Percentiles rank a stretch among this genome's conserved stretches.
phyloP scores from a whole-genome alignment of 2,113 vertebrate species.

The Nibea coibor region DNA sequence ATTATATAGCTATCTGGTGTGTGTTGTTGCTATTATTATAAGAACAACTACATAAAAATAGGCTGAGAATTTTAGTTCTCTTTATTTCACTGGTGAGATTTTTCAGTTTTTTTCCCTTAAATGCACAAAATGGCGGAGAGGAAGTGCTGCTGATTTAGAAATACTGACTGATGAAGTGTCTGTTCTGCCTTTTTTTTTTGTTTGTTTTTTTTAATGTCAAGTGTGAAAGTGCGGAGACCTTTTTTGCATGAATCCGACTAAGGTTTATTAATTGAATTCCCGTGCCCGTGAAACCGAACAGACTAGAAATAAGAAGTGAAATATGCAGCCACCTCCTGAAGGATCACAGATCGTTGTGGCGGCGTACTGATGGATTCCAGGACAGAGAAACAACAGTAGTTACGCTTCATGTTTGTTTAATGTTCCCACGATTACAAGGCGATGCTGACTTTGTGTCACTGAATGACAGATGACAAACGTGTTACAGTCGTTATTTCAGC shows the following conservation, averaged over 20 bases:
- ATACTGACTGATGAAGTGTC: slow-evolving; percentile 35
- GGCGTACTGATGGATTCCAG: background rate
- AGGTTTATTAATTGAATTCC: background rate
- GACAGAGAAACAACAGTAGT: background rate
- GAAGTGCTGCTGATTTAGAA: slow-evolving; percentile 8
- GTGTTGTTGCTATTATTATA: background rate
- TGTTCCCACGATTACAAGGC: background rate
- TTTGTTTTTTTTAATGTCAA: too few relatives aligned
- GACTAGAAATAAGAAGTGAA: too few relatives aligned
- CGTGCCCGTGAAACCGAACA: background rate
- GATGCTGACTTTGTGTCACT: slow-evolving; percentile 17
- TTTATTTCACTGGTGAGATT: background rate
- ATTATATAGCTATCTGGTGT: background rate
- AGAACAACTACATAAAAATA: background rate
- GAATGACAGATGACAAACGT: slow-evolving; percentile 27
- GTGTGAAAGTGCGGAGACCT: background rate
- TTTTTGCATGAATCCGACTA: background rate
- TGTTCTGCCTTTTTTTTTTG: background rate
- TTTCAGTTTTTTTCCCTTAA: background rate
- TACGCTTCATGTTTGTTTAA: too few relatives aligned
- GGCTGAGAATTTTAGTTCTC: background rate
- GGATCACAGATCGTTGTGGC: background rate
- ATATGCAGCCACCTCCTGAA: background rate
- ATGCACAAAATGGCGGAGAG: background rate
- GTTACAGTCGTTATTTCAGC: background rate